Conservation (phyloP, 2,888 invertebrate genomes). For the Synergus laeviventris region DNA sequence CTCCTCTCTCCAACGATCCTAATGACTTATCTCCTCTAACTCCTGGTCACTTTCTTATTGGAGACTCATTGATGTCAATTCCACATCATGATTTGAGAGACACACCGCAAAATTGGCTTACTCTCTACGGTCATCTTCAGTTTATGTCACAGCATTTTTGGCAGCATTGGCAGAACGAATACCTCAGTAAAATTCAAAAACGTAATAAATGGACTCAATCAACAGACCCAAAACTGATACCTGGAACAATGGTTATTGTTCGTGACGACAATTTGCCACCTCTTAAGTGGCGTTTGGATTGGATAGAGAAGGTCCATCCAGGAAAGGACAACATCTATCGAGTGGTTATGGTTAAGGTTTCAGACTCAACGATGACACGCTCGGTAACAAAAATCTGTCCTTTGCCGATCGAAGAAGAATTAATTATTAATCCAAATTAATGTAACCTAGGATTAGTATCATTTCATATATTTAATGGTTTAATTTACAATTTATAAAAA, state of each 20-base stretch:
- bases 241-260: not conserved
- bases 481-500: too few relatives aligned
- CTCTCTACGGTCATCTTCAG: constrained; percentile 4
- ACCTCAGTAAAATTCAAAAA: not conserved
- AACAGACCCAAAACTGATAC: not conserved
- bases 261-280: not conserved
- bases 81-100: constrained; percentile 43
- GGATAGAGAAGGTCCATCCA: not conserved
- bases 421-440: too few relatives aligned
- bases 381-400: too few relatives aligned
- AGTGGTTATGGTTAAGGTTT: not conserved
- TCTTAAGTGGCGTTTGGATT: not conserved
- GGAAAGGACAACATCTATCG: not conserved
- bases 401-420: too few relatives aligned
- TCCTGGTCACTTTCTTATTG: constrained; percentile 66
- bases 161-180: constrained; percentile 32
- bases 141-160: constrained; percentile 31
- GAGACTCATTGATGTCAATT: constrained; percentile 51
- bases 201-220: not conserved
- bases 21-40: constrained; percentile 58
- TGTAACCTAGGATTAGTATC: too few relatives aligned
- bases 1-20: constrained; percentile 56
- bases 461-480: too few relatives aligned
- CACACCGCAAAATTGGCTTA: too few relatives aligned
- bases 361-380: not conserved